phyloP scores from a whole-genome alignment of 2,888 invertebrate species.

The Hypomecis punctinalis region DNA sequence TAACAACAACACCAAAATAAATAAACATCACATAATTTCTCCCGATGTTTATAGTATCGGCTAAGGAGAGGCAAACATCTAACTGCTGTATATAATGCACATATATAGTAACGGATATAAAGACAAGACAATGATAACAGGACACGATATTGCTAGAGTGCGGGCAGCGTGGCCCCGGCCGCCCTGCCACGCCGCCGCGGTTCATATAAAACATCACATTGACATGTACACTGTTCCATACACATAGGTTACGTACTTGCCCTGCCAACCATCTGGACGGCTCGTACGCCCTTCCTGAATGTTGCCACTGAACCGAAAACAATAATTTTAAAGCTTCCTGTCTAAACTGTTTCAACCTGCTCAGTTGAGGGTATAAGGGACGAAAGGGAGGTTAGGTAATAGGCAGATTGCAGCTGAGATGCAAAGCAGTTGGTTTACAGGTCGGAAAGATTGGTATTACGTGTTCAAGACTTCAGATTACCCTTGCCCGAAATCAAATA shows the following conservation, averaged over 20 bases:
- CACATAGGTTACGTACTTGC: constrained; percentile 94
- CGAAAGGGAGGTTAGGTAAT: constrained; percentile 52
- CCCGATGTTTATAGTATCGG: constrained; percentile 71
- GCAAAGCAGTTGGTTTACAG: constrained; percentile 61
- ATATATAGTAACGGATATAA: constrained; percentile 76
- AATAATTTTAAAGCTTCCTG: constrained; percentile 69
- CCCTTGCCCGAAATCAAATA: constrained; percentile 39
- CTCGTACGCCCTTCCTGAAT: constrained; percentile 99
- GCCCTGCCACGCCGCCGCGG: constrained; percentile 51
- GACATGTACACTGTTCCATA: constrained; percentile 76
- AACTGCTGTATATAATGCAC: constrained; percentile 81
- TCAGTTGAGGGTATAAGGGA: constrained; percentile 56
- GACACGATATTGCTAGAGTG: constrained; percentile 77
- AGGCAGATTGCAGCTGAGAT: constrained; percentile 65
- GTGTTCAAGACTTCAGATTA: constrained; percentile 53
- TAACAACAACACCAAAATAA: constrained; percentile 82
- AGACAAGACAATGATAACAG: constrained; percentile 82
- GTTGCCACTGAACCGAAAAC: constrained; percentile 95
- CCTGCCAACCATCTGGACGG: constrained; percentile 99
- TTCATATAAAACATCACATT: constrained; percentile 75
- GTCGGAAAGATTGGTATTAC: constrained; percentile 19
- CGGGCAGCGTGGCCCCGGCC: constrained; percentile 54
- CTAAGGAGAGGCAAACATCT: constrained; percentile 84
- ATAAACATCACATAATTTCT: constrained; percentile 77
- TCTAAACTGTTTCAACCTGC: constrained; percentile 59